Evolutionary conservation across 2,888 invertebrate species (phyloP).

Genomic region (Aproaerema taeniolella): DNA sequence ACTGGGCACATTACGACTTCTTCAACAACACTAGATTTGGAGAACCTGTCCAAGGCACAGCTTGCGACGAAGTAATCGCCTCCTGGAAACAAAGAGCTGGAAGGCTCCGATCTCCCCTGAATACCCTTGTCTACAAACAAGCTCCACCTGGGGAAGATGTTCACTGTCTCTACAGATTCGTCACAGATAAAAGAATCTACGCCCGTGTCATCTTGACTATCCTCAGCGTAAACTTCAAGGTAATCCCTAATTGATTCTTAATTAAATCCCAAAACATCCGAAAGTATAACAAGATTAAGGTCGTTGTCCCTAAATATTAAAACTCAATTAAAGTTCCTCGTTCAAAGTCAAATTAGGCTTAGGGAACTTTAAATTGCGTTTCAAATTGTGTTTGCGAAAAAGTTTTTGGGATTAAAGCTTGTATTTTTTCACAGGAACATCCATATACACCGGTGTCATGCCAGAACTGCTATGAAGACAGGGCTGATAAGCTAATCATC

Average conservation of each 20-base stretch:
- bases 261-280: not conserved
- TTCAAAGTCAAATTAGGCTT: not conserved
- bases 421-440: conserved; percentile 75
- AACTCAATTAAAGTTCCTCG: conserved; percentile 4
- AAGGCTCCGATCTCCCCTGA: conserved; percentile 87
- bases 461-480: conserved; percentile 90
- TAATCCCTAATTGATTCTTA: conserved; percentile 30
- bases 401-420: conserved; percentile 3
- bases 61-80: conserved; percentile 92
- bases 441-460: conserved; percentile 88
- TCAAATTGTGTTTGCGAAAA: not conserved
- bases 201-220: conserved; percentile 89
- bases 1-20: conserved; percentile 96
- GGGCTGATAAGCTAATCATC: conserved; percentile 88
- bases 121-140: conserved; percentile 91
- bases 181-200: conserved; percentile 88
- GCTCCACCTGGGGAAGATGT: conserved; percentile 84
- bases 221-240: conserved; percentile 88
- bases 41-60: conserved; percentile 86
- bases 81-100: conserved; percentile 90
- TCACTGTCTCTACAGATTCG: conserved; percentile 88
- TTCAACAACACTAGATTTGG: conserved; percentile 94
- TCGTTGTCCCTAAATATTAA: conserved; percentile 2
- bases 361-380: conserved; percentile 4
- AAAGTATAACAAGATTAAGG: not conserved